Evolutionary conservation across 2,888 invertebrate genomes (phyloP).

Genomic region (Stenotaenia linearis): DNA sequence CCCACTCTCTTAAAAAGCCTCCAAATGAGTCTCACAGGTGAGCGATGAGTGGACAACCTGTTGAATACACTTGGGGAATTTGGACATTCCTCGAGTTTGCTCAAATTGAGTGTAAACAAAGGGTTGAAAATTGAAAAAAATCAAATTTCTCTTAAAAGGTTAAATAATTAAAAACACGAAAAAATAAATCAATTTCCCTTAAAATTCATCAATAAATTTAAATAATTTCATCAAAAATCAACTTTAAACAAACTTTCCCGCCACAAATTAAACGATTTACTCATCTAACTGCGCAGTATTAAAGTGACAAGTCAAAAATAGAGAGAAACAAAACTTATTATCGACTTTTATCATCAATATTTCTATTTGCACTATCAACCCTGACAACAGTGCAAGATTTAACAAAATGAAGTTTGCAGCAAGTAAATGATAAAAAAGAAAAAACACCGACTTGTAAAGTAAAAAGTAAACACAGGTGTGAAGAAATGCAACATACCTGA

Average conservation of each 20-base stretch:
- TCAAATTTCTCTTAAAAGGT: neutral
- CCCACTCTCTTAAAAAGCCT: neutral
- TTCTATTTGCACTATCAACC: neutral
- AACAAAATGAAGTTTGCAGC: neutral
- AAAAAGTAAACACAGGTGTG: neutral
- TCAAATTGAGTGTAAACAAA: too few relatives aligned
- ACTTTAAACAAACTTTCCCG: neutral
- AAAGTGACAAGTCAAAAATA: neutral
- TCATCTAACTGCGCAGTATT: neutral
- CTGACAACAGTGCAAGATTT: slow-evolving; percentile 14
- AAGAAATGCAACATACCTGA: neutral
- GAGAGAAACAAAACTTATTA: neutral
- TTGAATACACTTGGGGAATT: too few relatives aligned
- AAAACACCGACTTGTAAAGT: neutral
- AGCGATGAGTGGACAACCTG: neutral
- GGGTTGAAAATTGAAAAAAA: too few relatives aligned
- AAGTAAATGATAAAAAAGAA: neutral
- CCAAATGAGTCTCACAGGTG: neutral
- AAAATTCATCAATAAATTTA: neutral
- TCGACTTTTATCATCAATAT: neutral
- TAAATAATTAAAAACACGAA: neutral
- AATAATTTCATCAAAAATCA: neutral
- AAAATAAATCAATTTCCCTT: neutral
- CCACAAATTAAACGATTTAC: neutral
- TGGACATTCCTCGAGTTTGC: too few relatives aligned